phyloP scores from a whole-genome alignment of 2,888 invertebrate genomes.

The Agriopis aurantiaria region DNA sequence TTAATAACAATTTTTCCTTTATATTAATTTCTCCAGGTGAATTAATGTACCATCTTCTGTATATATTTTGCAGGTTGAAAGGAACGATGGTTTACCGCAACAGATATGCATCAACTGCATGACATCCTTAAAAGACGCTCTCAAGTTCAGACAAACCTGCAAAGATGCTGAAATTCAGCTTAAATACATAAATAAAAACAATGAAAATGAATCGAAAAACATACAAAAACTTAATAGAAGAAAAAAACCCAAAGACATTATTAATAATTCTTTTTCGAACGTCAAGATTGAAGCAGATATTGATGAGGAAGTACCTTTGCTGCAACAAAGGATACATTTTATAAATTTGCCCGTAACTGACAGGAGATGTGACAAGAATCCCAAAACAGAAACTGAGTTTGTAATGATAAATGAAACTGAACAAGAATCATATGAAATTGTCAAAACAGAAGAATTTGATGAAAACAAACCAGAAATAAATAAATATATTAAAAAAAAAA shows the following conservation, averaged over 20 bases:
- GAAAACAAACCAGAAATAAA: not conserved
- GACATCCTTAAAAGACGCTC: constrained; percentile 42
- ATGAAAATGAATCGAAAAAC: constrained; percentile 15
- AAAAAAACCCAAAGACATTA: constrained; percentile 4
- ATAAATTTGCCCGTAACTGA: constrained; percentile 3
- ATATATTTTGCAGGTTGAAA: constrained; percentile 51
- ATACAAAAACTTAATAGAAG: not conserved
- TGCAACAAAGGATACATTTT: not conserved
- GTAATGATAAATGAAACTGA: constrained; percentile 6
- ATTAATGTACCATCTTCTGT: not conserved
- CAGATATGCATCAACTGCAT: constrained; percentile 59
- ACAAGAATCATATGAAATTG: not conserved
- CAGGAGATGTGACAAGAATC: not conserved
- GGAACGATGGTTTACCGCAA: constrained; percentile 62
- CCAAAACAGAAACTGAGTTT: not conserved
- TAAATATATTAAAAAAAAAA: constrained; percentile 34
- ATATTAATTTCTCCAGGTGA: not conserved
- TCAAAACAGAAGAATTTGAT: not conserved
- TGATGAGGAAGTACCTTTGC: constrained; percentile 44
- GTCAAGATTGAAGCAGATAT: constrained; percentile 12
- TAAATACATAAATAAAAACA: constrained; percentile 25
- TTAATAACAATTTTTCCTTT: no score
- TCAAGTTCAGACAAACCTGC: constrained; percentile 62
- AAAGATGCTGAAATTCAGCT: constrained; percentile 52
- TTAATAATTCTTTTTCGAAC: not conserved